Evolutionary conservation across 1,140 invertebrate genomes (phyloP), one percentile per base, ranked within the genome.

Genomic region (Ceratina calcarata): DNA sequence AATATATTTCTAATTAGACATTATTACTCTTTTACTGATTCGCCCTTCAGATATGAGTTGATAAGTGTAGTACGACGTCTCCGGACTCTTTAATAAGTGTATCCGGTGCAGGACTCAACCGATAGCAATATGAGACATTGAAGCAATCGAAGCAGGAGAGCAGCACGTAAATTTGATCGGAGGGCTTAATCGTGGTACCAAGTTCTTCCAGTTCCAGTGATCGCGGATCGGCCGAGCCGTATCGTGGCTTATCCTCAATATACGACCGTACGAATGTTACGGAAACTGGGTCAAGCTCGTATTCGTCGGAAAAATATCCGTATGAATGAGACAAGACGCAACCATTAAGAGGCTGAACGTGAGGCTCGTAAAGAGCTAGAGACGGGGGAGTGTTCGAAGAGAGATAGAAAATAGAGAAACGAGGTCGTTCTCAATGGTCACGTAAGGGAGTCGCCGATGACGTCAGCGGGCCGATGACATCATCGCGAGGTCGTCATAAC

Each of bases 311-410:
- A 83, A 85, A 90, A 88, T 87, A 86, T 88, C 88, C 88, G 86
- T 89, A 88, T 92, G 90, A 92, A 92, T 91, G 91, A 88, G 87
- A 88, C 78, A 88, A 84, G 82, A 85, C 80, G 86, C 86, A 89
- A 81, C 88, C 90, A 91, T 91, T 91, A 92, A 62, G 72, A 77
- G 71, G 77, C 61, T 53, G 71, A 62, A 15, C 68, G 83, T 13
- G 64, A 45, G 76, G 18, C 49, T 53, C 61, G 58, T 60, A 22
- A 62, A 72, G 66, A 67, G 51, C 60, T n/a, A 60, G n/a, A 3
- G 51, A 32, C 45, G 45, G 72, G 55, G 18, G 45, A 27, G 57
- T 58, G 67, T 75, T 78, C 64, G 61, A 81, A 78, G 78, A 67
- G 75, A 76, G 81, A 80, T n/a, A 84, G 86, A 83, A 84, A 80